Evolutionary conservation across 2,797 vertebrate genomes (phyloP).

Genomic region (Sebastiscus tertius): DNA sequence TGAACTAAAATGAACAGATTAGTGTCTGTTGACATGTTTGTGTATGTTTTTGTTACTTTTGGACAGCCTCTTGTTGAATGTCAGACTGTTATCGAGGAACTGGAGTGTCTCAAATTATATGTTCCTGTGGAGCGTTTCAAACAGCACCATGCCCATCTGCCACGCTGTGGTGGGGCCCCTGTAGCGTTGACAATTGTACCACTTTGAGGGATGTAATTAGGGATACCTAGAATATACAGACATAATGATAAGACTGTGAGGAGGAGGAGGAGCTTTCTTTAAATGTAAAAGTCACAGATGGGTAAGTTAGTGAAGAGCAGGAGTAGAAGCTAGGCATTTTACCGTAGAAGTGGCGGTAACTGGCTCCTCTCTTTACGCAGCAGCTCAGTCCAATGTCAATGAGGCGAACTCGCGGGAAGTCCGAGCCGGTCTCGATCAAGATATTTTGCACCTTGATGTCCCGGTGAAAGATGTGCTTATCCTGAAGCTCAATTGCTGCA

Average conservation of each 20-base stretch:
- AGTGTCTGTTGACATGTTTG: background rate
- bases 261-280: background rate
- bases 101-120: accelerated
- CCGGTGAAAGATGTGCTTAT: background rate
- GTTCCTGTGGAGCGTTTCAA: background rate
- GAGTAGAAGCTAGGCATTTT: background rate
- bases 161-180: slow-evolving; percentile 13
- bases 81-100: background rate
- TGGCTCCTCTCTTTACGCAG: background rate
- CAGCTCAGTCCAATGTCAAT: slow-evolving; percentile 47
- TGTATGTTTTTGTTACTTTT: background rate
- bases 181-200: background rate
- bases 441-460: slow-evolving; percentile 37
- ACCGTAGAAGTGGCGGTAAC: background rate
- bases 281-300: background rate
- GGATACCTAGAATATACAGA: background rate
- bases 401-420: background rate
- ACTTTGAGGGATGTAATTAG: slow-evolving; percentile 16
- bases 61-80: background rate
- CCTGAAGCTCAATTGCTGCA: background rate
- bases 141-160: slow-evolving; percentile 30
- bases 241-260: background rate
- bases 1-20: background rate
- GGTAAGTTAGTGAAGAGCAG: background rate
- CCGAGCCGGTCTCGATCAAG: background rate